Percentiles rank a stretch among this genome's conserved stretches.
Evolutionary conservation across 2,888 invertebrate genomes (phyloP).

Genomic region (Lepidocyrtoides sp.): DNA sequence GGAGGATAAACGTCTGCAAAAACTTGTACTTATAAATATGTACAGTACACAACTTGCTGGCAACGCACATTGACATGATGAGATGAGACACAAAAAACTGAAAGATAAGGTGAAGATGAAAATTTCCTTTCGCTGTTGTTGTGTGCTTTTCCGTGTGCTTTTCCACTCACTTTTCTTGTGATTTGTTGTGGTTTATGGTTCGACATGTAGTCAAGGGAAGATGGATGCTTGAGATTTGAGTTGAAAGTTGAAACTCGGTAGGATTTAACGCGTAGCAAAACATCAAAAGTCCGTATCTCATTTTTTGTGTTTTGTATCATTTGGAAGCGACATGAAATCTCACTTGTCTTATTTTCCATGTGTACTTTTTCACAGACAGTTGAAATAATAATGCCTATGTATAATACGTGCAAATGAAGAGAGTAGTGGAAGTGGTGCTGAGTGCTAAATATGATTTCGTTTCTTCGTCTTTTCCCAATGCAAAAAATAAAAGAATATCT

Average conservation of each 20-base stretch:
- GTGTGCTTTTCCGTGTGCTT: too few relatives aligned
- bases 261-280: constrained; percentile 45
- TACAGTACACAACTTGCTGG: neutral
- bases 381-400: constrained; percentile 17
- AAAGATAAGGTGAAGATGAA: constrained; percentile 1
- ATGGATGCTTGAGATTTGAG: constrained; percentile 63
- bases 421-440: constrained; percentile 17
- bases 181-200: constrained; percentile 54
- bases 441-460: constrained; percentile 7
- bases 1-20: neutral
- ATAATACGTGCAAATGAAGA: too few relatives aligned
- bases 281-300: constrained; percentile 17
- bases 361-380: neutral
- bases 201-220: constrained; percentile 61
- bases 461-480: neutral
- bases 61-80: neutral
- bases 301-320: constrained; percentile 20
- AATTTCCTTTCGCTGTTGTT: neutral
- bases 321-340: constrained; percentile 23
- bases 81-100: neutral
- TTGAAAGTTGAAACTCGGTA: constrained; percentile 44
- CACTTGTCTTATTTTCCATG: constrained; percentile 17
- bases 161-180: constrained; percentile 12
- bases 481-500: neutral
- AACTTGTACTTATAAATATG: neutral